These are phyloP conservation scores for Tenthredo distinguenda DNA, from an alignment of 2,888 invertebrate genomes.

Conservation along the genomic window DNA sequence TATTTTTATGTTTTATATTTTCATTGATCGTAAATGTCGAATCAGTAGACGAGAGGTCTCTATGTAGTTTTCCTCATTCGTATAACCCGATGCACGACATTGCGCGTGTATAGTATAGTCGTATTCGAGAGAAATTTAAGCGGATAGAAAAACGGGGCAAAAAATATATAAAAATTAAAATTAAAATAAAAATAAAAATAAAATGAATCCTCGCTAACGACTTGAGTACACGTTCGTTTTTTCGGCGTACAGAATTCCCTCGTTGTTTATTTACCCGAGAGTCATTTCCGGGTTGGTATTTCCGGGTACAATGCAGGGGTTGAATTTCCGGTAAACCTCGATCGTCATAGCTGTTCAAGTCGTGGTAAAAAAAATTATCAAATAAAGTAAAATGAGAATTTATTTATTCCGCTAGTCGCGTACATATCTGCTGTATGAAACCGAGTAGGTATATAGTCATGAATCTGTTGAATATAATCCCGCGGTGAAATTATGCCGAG, in stretches of 20 bases:
- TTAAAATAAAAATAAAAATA: background rate
- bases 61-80: background rate
- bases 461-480: background rate
- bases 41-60: background rate
- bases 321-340: slow-evolving; percentile 38
- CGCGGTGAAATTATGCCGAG: background rate
- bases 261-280: slow-evolving; percentile 9
- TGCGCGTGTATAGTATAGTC: background rate
- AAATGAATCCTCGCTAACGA: background rate
- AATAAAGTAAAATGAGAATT: slow-evolving; percentile 5
- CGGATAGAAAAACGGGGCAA: background rate
- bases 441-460: background rate
- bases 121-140: background rate
- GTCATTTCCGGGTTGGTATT: slow-evolving; percentile 17
- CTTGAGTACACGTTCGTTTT: slow-evolving; percentile 15
- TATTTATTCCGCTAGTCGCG: background rate
- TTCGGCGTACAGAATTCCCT: background rate
- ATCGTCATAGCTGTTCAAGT: slow-evolving; percentile 22
- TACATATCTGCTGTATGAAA: background rate
- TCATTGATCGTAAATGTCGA: background rate
- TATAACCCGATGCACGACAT: background rate
- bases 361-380: background rate
- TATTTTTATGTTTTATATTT: background rate
- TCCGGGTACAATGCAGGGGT: slow-evolving; percentile 20
- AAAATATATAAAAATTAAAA: background rate